A percentile compares a stretch with the other conserved stretches of the same genome.
phyloP scores from a whole-genome alignment of 2,888 invertebrate genomes.

The Brenthis daphne region DNA sequence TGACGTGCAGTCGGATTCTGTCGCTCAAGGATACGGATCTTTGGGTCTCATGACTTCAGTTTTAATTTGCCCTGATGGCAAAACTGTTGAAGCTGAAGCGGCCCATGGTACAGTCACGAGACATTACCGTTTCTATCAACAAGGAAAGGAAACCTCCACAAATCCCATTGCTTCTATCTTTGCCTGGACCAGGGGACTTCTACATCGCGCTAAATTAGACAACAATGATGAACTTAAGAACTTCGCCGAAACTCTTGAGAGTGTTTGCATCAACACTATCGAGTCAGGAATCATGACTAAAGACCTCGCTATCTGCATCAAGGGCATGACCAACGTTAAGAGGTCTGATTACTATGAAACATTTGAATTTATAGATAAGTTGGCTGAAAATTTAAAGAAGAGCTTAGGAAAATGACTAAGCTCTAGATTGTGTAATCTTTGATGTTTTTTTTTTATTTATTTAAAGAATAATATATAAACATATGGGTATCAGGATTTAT shows the following conservation, averaged over 20 bases:
- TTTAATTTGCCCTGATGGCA: slow-evolving; percentile 97
- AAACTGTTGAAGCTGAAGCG: slow-evolving; percentile 98
- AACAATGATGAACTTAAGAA: slow-evolving; percentile 87
- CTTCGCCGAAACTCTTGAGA: slow-evolving; percentile 94
- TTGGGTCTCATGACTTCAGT: slow-evolving; percentile 99
- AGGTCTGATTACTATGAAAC: slow-evolving; percentile 96
- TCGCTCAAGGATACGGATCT: slow-evolving; percentile 98
- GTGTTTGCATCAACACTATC: slow-evolving; percentile 96
- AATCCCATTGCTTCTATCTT: slow-evolving; percentile 99
- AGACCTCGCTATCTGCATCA: slow-evolving; percentile 98
- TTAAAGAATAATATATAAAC: slow-evolving; percentile 45
- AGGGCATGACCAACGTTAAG: slow-evolving; percentile 91
- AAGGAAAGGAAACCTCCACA: slow-evolving; percentile 99
- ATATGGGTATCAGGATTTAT: slow-evolving; percentile 60
- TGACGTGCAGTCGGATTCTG: slow-evolving; percentile 98
- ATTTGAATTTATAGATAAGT: slow-evolving; percentile 97
- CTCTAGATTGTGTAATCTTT: slow-evolving; percentile 60
- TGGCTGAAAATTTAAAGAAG: slow-evolving; percentile 93
- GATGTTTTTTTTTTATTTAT: slow-evolving; percentile 39
- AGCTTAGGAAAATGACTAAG: slow-evolving; percentile 82
- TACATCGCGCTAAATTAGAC: slow-evolving; percentile 97
- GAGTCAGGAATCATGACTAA: slow-evolving; percentile 98
- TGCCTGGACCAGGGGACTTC: slow-evolving; percentile 97
- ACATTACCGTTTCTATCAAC: slow-evolving; percentile 93
- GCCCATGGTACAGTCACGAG: slow-evolving; percentile 98